Evolutionary conservation across 2,797 vertebrate genomes (phyloP), one percentile per base, ranked within the genome.

Genomic region (Phaenicophaeus curvirostris): DNA sequence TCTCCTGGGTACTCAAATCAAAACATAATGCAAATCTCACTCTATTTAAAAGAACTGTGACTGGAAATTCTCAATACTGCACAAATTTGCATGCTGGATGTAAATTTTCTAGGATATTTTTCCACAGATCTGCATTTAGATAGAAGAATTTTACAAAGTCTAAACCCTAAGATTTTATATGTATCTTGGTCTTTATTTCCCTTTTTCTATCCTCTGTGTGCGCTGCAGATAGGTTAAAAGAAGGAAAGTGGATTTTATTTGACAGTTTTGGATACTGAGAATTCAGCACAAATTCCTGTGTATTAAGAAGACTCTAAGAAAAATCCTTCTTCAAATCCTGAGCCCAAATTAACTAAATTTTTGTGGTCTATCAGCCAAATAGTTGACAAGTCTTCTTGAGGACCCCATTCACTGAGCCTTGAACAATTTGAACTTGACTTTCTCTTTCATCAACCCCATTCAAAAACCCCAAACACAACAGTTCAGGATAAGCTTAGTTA

Each of bases 121-220:
- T 78, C 73, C 69, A 91, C 86, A 96, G 97, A 97, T 96, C 97
- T 98, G 86, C 97, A 97, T 98, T 97, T 98, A 97, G 85, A 97
- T 96, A 85, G 95, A 97, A 93, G 66, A 74, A 89, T 87, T 97
- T 97, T 94, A 85, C 51, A 65, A 94, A 94, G 91, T 77, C 18
- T 63, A 93, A 97, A 96, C 66, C 73, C 28, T 78, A 93, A 92
- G 74, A 92, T 97, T 97, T 96, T 96, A 50, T 88, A 53, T 78
- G 59, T 89, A 75, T 94, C 79, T 90, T 65, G 23, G 21, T 74
- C 68, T 83, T 96, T 90, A 79, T 87, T 93, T 92, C 92, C 79
- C 28, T 72, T 79, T 96, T 94, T 89, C 28, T 73, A 84, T 72
- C 68, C 15, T 20, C 10, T 28, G 6, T 66, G 20, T 57, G 33